Evolutionary conservation across 2,113 vertebrate genomes (phyloP), one percentile per base, ranked within the genome.

Genomic region (Campylomormyrus numenius): DNA sequence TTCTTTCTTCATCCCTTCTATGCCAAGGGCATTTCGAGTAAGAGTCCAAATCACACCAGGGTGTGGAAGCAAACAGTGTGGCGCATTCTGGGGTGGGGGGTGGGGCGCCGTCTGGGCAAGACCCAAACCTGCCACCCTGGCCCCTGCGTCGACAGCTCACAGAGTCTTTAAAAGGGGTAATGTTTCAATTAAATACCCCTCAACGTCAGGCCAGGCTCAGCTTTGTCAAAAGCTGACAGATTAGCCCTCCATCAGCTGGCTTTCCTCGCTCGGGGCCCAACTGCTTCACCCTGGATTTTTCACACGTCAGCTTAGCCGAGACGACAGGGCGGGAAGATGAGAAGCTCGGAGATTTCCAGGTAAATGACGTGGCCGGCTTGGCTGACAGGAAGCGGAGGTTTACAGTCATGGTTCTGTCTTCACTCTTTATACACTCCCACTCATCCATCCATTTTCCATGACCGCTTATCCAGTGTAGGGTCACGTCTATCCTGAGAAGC

Each of bases 131-230:
- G 92, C 62, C 83, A 46, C 91, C 83, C 90, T 90, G 91, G 91
- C 77, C 62, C 80, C 84, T 50, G 70, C 89, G 89, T 94, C 91
- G 91, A 90, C 86, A 88, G 89, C 86, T 50, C 77, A 90, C 88
- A 89, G 53, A 89, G 91, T 91, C 91, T 93, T 93, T 92, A 89
- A 91, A 90, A 83, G 70, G 77, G 90, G 31, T 88, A 90, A 90
- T 92, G 92, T 92, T 92, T 92, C 89, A 92, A 93, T 92, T 48
- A 91, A 91, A 91, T 92, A 91, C 87, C 84, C 90, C 86, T 94
- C 85, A 90, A 74, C 88, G 92, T 92, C 92, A 91, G 88, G 52
- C 62, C 66, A 13, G 87, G 89, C 77, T 74, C 35, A 45, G 83
- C 62, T 89, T 88, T 90, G 87, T 89, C 62, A 88, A 56, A 87